Conservation (phyloP, 2,113 vertebrate genomes). For the Isichthys henryi region DNA sequence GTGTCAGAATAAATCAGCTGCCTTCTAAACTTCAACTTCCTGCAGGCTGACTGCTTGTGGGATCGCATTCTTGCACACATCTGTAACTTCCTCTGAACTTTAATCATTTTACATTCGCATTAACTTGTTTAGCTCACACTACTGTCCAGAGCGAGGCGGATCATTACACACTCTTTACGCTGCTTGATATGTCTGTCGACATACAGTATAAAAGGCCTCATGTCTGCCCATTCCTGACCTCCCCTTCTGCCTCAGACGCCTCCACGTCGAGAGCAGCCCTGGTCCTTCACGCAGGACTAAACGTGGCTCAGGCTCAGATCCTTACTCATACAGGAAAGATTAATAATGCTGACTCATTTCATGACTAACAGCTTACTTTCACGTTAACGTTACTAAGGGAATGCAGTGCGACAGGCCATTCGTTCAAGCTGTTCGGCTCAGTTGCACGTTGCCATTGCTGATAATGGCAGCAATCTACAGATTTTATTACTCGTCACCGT, state of each 20-base stretch:
- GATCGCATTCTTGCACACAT: neutral
- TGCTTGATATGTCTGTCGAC: neutral
- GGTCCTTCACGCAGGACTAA: neutral
- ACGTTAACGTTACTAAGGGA: neutral
- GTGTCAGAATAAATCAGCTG: neutral
- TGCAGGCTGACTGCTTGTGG: neutral
- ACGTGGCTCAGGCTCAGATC: neutral
- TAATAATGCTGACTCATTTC: neutral
- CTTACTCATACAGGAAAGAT: neutral
- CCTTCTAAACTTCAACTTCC: neutral
- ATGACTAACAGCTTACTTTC: neutral
- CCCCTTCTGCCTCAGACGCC: neutral
- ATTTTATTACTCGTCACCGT: neutral
- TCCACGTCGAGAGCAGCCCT: neutral
- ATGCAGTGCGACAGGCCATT: neutral
- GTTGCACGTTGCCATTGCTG: neutral
- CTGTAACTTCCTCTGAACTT: neutral
- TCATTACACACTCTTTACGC: neutral
- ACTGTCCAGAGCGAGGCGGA: neutral
- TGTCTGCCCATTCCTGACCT: neutral
- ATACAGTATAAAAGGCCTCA: neutral
- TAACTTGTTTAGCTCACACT: neutral
- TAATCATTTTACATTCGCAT: neutral
- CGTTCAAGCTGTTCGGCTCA: neutral
- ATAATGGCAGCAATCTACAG: neutral